phyloP scores from a whole-genome alignment of 2,113 vertebrate species.

The Paracanthobrama guichenoti region DNA sequence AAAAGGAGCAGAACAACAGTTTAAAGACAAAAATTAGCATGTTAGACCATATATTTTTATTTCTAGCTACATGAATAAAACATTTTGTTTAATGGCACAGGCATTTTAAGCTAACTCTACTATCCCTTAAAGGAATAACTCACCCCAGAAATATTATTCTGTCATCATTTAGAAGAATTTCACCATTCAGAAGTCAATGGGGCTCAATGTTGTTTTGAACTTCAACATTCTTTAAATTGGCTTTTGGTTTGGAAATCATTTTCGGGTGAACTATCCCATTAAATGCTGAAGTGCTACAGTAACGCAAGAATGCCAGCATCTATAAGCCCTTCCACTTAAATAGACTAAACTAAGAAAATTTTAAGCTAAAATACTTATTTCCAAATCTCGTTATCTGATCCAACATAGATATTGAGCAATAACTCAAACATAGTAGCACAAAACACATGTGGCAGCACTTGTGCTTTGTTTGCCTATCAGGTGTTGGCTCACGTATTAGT shows the following conservation, averaged over 20 bases:
- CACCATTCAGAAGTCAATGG: too few species aligned
- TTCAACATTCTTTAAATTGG: too few species aligned
- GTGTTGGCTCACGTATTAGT: conserved; percentile 71
- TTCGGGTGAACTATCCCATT: too few species aligned
- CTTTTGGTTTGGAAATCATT: too few species aligned
- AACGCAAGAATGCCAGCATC: too few species aligned
- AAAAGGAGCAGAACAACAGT: not conserved
- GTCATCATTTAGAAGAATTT: not conserved
- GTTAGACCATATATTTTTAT: not conserved
- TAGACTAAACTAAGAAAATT: not conserved
- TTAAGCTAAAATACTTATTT: not conserved
- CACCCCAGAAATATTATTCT: too few species aligned
- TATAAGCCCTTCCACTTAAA: too few species aligned
- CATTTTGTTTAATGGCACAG: not conserved
- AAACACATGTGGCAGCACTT: conserved; percentile 60
- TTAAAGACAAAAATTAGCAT: not conserved
- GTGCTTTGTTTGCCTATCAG: conserved; percentile 71
- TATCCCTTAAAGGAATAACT: not conserved
- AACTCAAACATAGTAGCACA: conserved; percentile 40
- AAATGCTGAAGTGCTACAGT: too few species aligned
- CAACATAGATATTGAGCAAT: conserved; percentile 5
- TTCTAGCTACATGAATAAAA: not conserved
- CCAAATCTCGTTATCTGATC: not conserved
- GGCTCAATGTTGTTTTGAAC: too few species aligned
- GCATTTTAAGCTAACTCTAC: not conserved